These are phyloP conservation scores for Hydrocynus forskahlii DNA, from an alignment of 2,797 vertebrate species.

Conservation along the genomic window DNA sequence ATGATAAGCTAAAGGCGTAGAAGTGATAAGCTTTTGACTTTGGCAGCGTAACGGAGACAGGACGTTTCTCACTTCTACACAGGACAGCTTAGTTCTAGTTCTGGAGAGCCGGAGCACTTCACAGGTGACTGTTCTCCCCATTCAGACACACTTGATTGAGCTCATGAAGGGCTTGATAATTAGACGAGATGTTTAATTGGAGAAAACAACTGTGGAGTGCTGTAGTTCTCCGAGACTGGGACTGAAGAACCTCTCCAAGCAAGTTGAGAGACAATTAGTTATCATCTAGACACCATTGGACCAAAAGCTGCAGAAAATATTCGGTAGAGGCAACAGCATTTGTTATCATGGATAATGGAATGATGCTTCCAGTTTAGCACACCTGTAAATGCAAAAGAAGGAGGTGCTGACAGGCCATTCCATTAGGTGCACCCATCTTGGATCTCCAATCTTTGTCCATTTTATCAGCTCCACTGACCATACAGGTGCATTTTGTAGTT, in stretches of 20 bases:
- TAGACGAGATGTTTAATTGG: not conserved
- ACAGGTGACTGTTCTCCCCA: not conserved
- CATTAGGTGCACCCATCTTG: too few species aligned
- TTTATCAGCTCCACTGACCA: too few species aligned
- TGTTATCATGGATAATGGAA: constrained; percentile 9
- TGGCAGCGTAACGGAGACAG: constrained; percentile 51
- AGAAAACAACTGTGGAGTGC: not conserved
- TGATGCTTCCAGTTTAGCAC: constrained; percentile 6
- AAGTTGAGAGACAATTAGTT: not conserved
- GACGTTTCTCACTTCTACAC: not conserved
- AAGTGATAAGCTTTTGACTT: constrained; percentile 34
- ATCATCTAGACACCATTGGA: not conserved
- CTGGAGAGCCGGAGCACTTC: not conserved
- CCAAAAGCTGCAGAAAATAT: not conserved
- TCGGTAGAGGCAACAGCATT: constrained; percentile 1
- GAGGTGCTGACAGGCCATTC: too few species aligned
- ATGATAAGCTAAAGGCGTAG: constrained; percentile 42
- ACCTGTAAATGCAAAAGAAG: not conserved
- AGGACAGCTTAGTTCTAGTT: not conserved
- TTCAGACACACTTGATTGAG: not conserved
- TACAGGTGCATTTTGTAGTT: too few species aligned
- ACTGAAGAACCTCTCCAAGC: not conserved
- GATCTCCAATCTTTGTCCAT: too few species aligned
- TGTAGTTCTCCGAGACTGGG: not conserved
- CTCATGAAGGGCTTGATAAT: not conserved